Evolutionary conservation across 2,797 vertebrate genomes (phyloP).

Genomic region (Neostethus bicornis): DNA sequence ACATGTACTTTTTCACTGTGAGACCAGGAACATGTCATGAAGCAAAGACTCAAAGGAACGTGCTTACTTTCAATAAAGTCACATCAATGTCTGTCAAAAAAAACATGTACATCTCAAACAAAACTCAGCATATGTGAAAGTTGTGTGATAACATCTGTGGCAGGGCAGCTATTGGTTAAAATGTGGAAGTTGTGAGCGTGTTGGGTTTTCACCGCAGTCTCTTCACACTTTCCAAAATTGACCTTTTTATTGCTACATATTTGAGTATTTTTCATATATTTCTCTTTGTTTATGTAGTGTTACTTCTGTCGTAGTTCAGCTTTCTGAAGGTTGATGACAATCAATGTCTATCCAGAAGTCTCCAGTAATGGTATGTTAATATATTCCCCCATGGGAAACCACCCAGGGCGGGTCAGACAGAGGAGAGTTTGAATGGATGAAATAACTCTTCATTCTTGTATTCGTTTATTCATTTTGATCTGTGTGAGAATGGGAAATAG

Average conservation of each 20-base stretch:
- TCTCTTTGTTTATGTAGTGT: constrained; percentile 58
- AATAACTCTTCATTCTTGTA: too few species aligned
- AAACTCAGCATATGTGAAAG: constrained; percentile 31
- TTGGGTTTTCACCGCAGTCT: constrained; percentile 65
- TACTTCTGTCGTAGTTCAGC: constrained; percentile 46
- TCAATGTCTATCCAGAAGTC: constrained; percentile 57
- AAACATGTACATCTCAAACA: constrained; percentile 66
- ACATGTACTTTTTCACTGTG: constrained; percentile 79
- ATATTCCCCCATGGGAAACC: constrained; percentile 47
- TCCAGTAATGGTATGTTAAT: constrained; percentile 64
- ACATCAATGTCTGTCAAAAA: constrained; percentile 67
- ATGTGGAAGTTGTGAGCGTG: constrained; percentile 33
- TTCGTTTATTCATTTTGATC: too few species aligned
- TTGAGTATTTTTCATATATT: constrained; percentile 46
- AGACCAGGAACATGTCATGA: constrained; percentile 69
- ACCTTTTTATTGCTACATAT: constrained; percentile 44
- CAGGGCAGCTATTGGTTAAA: constrained; percentile 32
- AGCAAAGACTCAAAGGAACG: constrained; percentile 69
- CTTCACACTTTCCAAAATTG: constrained; percentile 67
- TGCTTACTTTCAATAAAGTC: constrained; percentile 70
- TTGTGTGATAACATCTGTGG: constrained; percentile 59
- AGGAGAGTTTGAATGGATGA: constrained; percentile 30
- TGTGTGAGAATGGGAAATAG: neutral
- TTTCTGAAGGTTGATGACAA: constrained; percentile 66
- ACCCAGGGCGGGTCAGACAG: constrained; percentile 36